These are phyloP conservation scores for Patiria pectinifera DNA, from an alignment of 53 echinoderm and acorn worm species.

Conservation along the genomic window DNA sequence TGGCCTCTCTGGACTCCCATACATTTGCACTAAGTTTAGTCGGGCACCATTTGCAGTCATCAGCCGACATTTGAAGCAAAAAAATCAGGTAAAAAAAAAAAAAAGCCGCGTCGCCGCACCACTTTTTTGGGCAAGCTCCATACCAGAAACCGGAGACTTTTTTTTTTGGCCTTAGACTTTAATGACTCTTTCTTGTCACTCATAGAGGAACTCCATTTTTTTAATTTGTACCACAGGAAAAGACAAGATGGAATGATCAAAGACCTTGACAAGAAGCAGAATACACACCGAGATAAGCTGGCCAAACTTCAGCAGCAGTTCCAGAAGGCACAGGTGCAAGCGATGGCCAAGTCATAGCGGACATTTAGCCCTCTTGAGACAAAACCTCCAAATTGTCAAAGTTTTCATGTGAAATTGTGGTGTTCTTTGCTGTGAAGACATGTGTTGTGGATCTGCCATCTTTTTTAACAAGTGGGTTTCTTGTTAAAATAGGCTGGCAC, in stretches of 20 bases:
- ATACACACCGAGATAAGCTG: conserved; percentile 83
- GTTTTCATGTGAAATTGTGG: background rate
- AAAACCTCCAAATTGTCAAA: background rate
- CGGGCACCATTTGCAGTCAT: no score
- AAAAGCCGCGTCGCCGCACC: no score
- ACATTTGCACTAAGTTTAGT: no score
- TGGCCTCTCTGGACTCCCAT: no score
- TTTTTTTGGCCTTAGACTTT: no score
- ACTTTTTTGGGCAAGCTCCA: no score
- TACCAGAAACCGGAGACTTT: no score
- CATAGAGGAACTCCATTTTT: background rate
- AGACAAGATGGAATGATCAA: conserved; percentile 85
- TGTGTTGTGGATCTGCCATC: background rate
- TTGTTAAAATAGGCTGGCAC: background rate
- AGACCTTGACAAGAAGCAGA: conserved; percentile 91
- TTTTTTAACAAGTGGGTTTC: background rate
- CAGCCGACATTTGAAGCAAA: no score
- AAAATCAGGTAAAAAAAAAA: no score
- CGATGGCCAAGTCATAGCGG: conserved; percentile 76
- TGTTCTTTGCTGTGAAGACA: background rate
- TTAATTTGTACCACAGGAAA: conserved; percentile 67
- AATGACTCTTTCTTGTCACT: background rate
- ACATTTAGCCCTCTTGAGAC: background rate
- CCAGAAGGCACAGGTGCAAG: conserved; percentile 84
- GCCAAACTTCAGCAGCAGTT: conserved; percentile 94